These are phyloP conservation scores for Dynastes tityus DNA, from an alignment of 2,888 invertebrate species.

Conservation along the genomic window DNA sequence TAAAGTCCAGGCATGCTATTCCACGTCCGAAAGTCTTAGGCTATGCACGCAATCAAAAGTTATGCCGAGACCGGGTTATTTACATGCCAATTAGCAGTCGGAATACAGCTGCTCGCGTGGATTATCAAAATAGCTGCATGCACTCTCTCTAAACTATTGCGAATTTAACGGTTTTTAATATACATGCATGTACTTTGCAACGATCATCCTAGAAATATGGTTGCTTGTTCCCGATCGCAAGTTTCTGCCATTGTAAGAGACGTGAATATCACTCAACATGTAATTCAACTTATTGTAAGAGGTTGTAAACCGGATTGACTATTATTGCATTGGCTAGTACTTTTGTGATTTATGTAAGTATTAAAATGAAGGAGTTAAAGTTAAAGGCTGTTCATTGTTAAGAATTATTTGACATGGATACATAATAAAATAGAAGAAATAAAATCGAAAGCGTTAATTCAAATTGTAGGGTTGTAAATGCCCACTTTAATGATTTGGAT, in stretches of 20 bases:
- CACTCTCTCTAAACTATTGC: not conserved
- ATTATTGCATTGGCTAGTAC: not conserved
- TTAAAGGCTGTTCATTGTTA: too few species aligned
- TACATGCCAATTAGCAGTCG: slow-evolving; percentile 32
- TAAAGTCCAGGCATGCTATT: slow-evolving; percentile 19
- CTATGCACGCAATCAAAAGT: slow-evolving; percentile 10
- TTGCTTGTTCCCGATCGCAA: not conserved
- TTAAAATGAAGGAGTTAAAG: not conserved
- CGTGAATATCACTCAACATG: not conserved
- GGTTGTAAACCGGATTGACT: not conserved
- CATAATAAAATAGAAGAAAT: too few species aligned
- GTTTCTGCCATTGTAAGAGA: not conserved
- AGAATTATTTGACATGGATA: too few species aligned
- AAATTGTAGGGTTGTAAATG: too few species aligned
- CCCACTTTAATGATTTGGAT: too few species aligned
- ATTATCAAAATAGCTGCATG: slow-evolving; percentile 23
- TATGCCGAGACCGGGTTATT: slow-evolving; percentile 13
- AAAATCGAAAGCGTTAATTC: too few species aligned
- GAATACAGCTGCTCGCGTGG: slow-evolving; percentile 9
- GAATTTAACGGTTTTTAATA: slow-evolving; percentile 34
- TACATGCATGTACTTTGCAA: not conserved
- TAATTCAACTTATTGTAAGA: not conserved
- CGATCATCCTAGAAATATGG: not conserved
- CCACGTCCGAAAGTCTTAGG: slow-evolving; percentile 20
- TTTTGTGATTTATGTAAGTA: slow-evolving; percentile 7